Evolutionary conservation across 2,113 vertebrate species (phyloP).

Genomic region (Alexandromys fortis): DNA sequence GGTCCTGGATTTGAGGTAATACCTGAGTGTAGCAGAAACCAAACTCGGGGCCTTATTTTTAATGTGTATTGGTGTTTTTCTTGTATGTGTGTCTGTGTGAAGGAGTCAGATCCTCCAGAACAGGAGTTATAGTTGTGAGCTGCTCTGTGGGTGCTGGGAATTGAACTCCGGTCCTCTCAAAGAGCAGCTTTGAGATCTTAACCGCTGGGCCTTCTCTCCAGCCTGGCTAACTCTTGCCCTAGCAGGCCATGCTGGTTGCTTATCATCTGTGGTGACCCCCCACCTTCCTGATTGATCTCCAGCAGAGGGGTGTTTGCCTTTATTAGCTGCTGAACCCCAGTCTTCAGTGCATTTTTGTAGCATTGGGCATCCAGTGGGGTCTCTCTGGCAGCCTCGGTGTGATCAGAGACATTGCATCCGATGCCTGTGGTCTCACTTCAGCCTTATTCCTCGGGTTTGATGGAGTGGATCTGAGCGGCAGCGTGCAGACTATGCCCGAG

Average conservation of each 20-base stretch:
- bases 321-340: constrained; percentile 85
- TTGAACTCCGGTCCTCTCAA: neutral
- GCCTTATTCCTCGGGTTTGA: constrained; percentile 86
- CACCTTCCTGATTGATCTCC: neutral
- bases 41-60: neutral
- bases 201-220: neutral
- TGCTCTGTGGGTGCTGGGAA: neutral
- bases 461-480: constrained; percentile 86
- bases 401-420: constrained; percentile 84
- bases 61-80: neutral
- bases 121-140: neutral
- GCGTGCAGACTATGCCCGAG: constrained; percentile 90
- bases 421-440: constrained; percentile 86
- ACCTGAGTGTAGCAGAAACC: too few species aligned
- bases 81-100: neutral
- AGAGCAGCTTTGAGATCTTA: neutral
- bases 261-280: neutral
- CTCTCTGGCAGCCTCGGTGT: constrained; percentile 76
- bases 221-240: neutral
- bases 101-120: neutral
- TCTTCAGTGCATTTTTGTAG: constrained; percentile 86
- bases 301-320: neutral
- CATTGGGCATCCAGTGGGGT: constrained; percentile 84
- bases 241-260: neutral
- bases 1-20: too few species aligned